Evolutionary conservation across 2,888 invertebrate genomes (phyloP), one percentile per base, ranked within the genome.

Genomic region (Suillia variegata): DNA sequence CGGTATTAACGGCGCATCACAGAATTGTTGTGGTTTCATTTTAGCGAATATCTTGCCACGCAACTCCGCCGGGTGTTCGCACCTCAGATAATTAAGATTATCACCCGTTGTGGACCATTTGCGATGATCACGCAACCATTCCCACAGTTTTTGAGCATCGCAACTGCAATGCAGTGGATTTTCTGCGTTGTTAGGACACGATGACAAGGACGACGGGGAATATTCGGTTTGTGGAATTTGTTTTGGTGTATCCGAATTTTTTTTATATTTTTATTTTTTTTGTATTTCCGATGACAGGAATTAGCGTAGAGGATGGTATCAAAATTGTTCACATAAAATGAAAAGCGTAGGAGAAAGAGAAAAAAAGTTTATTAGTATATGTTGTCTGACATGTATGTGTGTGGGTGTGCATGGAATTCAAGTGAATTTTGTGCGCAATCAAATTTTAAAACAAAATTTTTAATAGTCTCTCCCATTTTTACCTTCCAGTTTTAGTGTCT

Each of bases 81-180:
- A 95, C 66, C 89, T 87, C 70, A 93, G 85, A 72, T 87, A 87
- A 70, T 81, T 77, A 73, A 76, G 70, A 74, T 74, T 75, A 74
- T 81, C 79, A 61, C 74, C 73, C 42, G 69, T 47, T 20, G 69
- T 73, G 47, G 77, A 79, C 82, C 82, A 82, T 83, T 94, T 93
- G 75, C 89, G 88, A 84, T 96, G 93, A 80, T 93, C 91, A 75
- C 92, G 86, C 78, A 96, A 85, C 96, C 95, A 96, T 83, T 91
- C 91, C 93, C 96, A 94, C 51, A 94, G 86, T 79, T 93, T 92
- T 82, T 94, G 92, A 61, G 94, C 89, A 79, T 94, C 93, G 80
- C 96, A 96, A 76, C 89, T 91, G 82, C 96, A 96, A 65, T 90
- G 89, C 70, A 96, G 84, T 48, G 96, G 95, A 83, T 96, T 96